phyloP scores from a whole-genome alignment of 2,797 vertebrate species.

The Chelonia mydas region DNA sequence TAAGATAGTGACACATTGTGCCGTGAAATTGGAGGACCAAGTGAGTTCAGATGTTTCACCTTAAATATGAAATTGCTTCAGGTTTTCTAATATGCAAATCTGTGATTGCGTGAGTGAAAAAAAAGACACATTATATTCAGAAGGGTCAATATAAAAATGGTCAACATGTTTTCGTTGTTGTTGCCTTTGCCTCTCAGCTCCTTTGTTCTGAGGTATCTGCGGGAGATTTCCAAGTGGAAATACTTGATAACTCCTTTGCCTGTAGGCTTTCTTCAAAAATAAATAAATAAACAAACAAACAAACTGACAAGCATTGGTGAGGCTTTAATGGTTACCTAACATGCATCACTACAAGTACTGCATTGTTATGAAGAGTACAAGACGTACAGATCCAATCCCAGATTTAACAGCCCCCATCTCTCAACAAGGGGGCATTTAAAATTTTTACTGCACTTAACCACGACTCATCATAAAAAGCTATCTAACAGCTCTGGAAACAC shows the following conservation, averaged over 20 bases:
- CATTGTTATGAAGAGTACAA: conserved; percentile 51
- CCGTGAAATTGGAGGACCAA: neutral
- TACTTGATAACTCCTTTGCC: neutral
- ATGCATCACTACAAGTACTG: conserved; percentile 14
- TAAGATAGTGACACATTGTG: neutral
- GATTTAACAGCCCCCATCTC: conserved; percentile 12
- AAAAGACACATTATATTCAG: neutral
- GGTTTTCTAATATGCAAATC: neutral
- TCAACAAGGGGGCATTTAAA: conserved; percentile 35
- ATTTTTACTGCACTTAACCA: conserved; percentile 24
- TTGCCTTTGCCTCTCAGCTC: neutral
- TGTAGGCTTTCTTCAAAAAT: neutral
- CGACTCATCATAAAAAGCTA: neutral
- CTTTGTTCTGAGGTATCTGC: neutral
- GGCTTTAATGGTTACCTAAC: conserved; percentile 13
- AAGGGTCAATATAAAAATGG: neutral
- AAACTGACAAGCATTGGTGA: neutral
- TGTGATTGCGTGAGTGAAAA: neutral
- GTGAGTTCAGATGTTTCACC: neutral
- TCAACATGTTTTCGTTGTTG: neutral
- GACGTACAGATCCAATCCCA: conserved; percentile 52
- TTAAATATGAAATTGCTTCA: neutral
- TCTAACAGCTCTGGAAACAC: neutral
- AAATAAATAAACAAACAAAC: neutral
- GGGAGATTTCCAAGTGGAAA: conserved; percentile 24